phyloP scores from a whole-genome alignment of 2,797 vertebrate species.

The Squalus acanthias region DNA sequence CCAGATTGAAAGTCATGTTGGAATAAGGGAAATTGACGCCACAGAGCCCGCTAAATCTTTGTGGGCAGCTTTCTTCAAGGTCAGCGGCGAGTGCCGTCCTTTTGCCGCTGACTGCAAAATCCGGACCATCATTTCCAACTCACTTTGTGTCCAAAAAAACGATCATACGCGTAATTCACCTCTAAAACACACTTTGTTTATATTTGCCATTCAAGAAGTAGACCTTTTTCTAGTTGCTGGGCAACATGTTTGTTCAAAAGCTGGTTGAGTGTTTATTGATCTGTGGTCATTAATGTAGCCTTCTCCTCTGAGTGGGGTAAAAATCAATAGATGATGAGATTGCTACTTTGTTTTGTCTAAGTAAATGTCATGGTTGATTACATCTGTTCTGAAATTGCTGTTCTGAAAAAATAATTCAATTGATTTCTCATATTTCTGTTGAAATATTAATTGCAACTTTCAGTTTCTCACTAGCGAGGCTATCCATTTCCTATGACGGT shows the following conservation, averaged over 20 bases:
- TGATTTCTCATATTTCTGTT: not conserved
- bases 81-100: too few species aligned
- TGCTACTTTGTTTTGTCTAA: not conserved
- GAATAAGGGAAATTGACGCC: too few species aligned
- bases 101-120: too few species aligned
- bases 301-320: not conserved
- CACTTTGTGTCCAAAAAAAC: not conserved
- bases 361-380: not conserved
- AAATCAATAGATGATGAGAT: not conserved
- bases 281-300: not conserved
- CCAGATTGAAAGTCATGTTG: too few species aligned
- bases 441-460: not conserved
- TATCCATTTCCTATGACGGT: not conserved
- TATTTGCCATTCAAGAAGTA: not conserved
- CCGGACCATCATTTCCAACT: not conserved
- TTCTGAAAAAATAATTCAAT: not conserved
- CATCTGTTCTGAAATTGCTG: not conserved
- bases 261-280: constrained; percentile 9
- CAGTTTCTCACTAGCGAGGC: not conserved
- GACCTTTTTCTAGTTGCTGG: not conserved
- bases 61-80: too few species aligned
- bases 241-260: not conserved
- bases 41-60: too few species aligned
- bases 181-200: not conserved
- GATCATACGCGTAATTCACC: not conserved